These are phyloP conservation scores for Hexactinellida sp. DNA, from an alignment of 37 sponge, comb jelly and placozoan species.

Conservation along the genomic window DNA sequence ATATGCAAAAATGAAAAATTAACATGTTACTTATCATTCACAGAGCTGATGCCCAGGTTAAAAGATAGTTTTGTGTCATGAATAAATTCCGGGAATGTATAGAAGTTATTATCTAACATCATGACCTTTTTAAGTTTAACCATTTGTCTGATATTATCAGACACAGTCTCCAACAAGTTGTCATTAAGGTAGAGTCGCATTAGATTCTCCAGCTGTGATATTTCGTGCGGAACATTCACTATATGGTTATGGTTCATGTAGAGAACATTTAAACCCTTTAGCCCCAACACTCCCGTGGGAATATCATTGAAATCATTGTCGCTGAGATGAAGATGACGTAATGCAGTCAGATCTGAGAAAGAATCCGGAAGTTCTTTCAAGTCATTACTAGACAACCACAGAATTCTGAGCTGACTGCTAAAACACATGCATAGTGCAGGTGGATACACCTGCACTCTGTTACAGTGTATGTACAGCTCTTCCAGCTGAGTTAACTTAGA, in stretches of 20 bases:
- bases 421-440: neutral
- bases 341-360: neutral
- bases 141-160: neutral
- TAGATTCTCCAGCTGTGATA: neutral
- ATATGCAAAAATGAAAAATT: no score
- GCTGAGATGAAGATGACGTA: neutral
- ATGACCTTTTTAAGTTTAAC: neutral
- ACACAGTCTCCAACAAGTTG: neutral
- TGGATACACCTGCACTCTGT: neutral
- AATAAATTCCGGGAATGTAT: neutral
- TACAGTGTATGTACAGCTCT: neutral
- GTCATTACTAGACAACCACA: neutral
- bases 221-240: neutral
- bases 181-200: neutral
- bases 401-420: neutral
- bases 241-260: neutral
- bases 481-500: neutral
- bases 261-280: neutral
- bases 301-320: neutral
- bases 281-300: neutral
- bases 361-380: neutral
- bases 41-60: neutral
- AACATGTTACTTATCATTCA: no score
- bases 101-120: neutral
- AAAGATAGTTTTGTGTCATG: neutral